Base-by-base conservation (phyloP, 2,797 vertebrate species). In the Microcaecilia unicolor region DNA sequence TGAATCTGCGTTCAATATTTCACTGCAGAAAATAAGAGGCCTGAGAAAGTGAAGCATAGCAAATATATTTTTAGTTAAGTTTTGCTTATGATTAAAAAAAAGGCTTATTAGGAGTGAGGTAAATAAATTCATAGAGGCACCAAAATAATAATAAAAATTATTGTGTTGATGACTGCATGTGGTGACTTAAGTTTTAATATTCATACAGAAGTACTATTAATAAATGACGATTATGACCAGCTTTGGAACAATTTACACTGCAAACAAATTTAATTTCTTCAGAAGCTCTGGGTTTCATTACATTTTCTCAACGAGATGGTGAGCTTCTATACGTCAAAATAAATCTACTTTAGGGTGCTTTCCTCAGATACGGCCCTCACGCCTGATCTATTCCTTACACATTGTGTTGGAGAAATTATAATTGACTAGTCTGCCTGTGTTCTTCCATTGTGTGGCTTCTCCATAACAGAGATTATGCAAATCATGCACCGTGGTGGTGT, bases 61-160 rank as follows among this genome's bases (percentile, higher is more conserved):
- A 37, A 39, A 42, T 28, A 28, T 11, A 33, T 42, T 43, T 42
- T 43, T 34, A 37, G 46, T 34, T 43, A 43, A 34, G 11, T 17
- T n/a, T n/a, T n/a, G n/a, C n/a, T n/a, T n/a, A n/a, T n/a, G n/a
- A n/a, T n/a, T n/a, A n/a, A n/a, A n/a, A n/a, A n/a, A n/a, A n/a
- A n/a, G n/a, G n/a, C n/a, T n/a, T n/a, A n/a, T n/a, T n/a, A 16
- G 18, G 29, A 27, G 39, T 15, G 25, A 28, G 28, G 31, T 28
- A 45, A 36, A 49, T 36, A 25, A 34, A 13, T 36, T 53, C 13
- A 11, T 4, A 18, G 22, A 14, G 18, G 25, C 13, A 18, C 35
- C 48, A 28, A 40, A 25, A 25, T 37, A 19, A 48, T n/a, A 43
- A 28, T 16, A 28, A 49, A 34, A 5, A 15, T 4, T 36, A 27